These are phyloP conservation scores for Piprites chloris DNA, from an alignment of 2,113 vertebrate species.

Conservation along the genomic window DNA sequence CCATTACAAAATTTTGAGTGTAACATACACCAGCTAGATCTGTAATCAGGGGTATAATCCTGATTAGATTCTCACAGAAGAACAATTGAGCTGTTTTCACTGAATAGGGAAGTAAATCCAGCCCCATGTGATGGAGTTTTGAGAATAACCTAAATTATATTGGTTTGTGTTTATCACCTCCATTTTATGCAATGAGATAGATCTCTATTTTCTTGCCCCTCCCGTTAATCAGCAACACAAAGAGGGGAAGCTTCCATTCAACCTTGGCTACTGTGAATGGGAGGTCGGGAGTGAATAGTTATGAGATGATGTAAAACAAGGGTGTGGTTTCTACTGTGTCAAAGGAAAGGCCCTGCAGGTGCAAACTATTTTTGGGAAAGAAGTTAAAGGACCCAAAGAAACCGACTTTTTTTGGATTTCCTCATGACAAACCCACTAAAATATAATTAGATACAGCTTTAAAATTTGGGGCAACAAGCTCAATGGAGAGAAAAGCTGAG, in stretches of 20 bases:
- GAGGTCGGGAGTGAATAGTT: background rate
- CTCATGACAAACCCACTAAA: background rate
- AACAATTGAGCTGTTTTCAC: background rate
- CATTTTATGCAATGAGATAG: background rate
- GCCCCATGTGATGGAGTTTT: background rate
- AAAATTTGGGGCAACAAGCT: background rate
- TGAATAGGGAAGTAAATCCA: background rate
- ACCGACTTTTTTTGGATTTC: background rate
- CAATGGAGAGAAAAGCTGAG: background rate
- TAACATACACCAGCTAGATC: background rate
- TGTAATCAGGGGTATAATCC: background rate
- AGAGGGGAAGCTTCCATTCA: background rate
- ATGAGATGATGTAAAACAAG: background rate
- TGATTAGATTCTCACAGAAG: background rate
- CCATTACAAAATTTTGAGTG: background rate
- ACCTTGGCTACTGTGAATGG: background rate
- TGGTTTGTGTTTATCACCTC: background rate
- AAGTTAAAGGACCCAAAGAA: background rate
- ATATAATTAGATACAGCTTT: background rate
- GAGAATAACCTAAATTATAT: background rate
- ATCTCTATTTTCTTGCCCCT: background rate
- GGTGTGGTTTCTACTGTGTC: background rate
- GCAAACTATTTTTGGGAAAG: background rate
- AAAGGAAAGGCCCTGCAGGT: background rate
- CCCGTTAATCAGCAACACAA: background rate